Evolutionary conservation across 1,140 invertebrate species (phyloP).

Genomic region (Venustaconcha ellipsiformis): DNA sequence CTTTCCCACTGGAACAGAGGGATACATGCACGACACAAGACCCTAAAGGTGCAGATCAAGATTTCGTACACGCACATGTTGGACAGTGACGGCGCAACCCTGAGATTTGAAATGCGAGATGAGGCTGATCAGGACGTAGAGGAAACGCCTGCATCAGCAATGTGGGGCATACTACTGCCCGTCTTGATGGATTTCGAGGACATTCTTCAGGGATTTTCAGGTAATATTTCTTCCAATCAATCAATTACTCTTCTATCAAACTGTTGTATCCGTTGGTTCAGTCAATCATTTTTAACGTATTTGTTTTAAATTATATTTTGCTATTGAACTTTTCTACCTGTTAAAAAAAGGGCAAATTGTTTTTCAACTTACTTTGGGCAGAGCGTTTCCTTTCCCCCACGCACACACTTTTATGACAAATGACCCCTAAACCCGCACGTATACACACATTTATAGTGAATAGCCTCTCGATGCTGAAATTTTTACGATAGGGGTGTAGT

Average conservation of each 20-base stretch:
- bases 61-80: slow-evolving; percentile 38
- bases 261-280: no score
- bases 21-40: slow-evolving; percentile 52
- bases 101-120: slow-evolving; percentile 54
- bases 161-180: slow-evolving; percentile 60
- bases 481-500: no score
- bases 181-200: slow-evolving; percentile 61
- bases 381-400: no score
- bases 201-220: slow-evolving; percentile 53
- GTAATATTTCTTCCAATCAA: slow-evolving; percentile 23
- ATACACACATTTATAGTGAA: no score
- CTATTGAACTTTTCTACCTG: no score
- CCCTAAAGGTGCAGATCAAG: slow-evolving; percentile 37
- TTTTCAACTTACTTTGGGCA: no score
- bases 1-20: slow-evolving; percentile 61
- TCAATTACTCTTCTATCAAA: not conserved
- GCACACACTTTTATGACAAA: no score
- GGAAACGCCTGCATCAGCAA: slow-evolving; percentile 40
- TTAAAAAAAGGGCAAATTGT: no score
- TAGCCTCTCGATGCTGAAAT: no score
- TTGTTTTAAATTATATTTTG: no score
- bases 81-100: slow-evolving; percentile 31
- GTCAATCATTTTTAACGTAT: no score
- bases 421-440: no score
- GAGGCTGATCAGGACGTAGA: slow-evolving; percentile 44